Base-by-base conservation (phyloP, 1,140 invertebrate species). In the Brachionus rubens region DNA sequence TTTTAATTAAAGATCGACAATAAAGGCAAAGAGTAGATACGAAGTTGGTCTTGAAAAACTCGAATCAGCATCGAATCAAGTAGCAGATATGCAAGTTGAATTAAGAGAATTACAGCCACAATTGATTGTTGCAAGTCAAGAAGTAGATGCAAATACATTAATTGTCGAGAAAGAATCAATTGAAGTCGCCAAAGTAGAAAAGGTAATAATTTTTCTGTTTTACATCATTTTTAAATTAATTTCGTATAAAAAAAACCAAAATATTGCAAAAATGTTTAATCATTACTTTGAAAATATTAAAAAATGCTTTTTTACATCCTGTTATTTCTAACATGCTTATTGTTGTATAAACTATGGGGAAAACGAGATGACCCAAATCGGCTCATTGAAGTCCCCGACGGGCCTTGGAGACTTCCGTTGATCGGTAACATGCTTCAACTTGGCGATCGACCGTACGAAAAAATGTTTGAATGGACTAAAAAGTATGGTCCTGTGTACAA, bases 71-170 rank as follows among this genome's bases (percentile, higher is more conserved):
- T 81, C 84, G 1, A 82, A 81, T 12, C 92, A 96, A 85, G 86
- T 86, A 12, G 78, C 80, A 16, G 81, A 85, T 40, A 84, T 87
- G 83, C 89, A 92, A 47, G 90, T 94, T 80, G 86, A 98, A 26
- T 84, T 97, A 76, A 89, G 89, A 28, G 89, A 89, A 41, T 85
- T 98, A 41, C 93, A 97, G 82, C 96, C 95, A 19, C 89, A 93
- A 82, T 85, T 98, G 6, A 88, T 95, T 16, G 89, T 91, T 5
- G 93, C 95, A 3, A 96, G 94, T 0, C 91, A 91, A 65, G 90
- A 95, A 79, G 95, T 98, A 0, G 95, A 98, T 85, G 92, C 92
- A 1, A 93, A 93, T 80, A 96, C 96, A 83, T 93, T 97, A 86
- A 89, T 93, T 30, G 93, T 98, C 1, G 94, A 86, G 78, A 81